Evolutionary conservation across 2,113 vertebrate genomes (phyloP).

Genomic region (Hippocampus comes): DNA sequence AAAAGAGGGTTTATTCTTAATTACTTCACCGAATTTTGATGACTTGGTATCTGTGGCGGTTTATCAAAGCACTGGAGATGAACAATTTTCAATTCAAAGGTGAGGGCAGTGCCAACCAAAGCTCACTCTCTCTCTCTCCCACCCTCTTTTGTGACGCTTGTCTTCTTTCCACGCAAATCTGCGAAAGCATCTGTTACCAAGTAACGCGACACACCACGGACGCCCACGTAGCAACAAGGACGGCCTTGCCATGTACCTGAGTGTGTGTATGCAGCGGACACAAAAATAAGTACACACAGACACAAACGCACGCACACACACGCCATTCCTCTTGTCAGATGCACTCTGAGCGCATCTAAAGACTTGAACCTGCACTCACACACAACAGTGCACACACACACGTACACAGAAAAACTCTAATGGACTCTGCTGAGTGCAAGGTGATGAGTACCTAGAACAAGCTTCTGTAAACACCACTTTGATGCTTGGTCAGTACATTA

Average conservation of each 20-base stretch:
- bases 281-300: background rate
- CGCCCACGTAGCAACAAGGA: conserved; percentile 65
- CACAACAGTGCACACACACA: background rate
- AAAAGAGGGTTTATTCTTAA: background rate
- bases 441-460: conserved; percentile 14
- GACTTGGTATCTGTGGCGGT: background rate
- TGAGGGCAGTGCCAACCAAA: conserved; percentile 13
- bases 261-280: background rate
- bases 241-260: conserved; percentile 32
- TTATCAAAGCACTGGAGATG: background rate
- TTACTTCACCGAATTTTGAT: background rate
- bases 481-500: background rate
- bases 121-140: background rate
- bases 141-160: conserved; percentile 18
- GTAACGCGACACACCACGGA: conserved; percentile 61
- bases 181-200: conserved; percentile 67
- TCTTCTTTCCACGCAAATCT: conserved; percentile 44
- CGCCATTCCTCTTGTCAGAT: conserved; percentile 9
- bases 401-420: conserved; percentile 15
- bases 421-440: conserved; percentile 26
- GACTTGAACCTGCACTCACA: background rate
- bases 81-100: background rate
- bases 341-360: conserved; percentile 4
- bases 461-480: background rate
- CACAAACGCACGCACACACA: conserved; percentile 19